phyloP scores from a whole-genome alignment of 2,113 vertebrate species.

The Panurus biarmicus region DNA sequence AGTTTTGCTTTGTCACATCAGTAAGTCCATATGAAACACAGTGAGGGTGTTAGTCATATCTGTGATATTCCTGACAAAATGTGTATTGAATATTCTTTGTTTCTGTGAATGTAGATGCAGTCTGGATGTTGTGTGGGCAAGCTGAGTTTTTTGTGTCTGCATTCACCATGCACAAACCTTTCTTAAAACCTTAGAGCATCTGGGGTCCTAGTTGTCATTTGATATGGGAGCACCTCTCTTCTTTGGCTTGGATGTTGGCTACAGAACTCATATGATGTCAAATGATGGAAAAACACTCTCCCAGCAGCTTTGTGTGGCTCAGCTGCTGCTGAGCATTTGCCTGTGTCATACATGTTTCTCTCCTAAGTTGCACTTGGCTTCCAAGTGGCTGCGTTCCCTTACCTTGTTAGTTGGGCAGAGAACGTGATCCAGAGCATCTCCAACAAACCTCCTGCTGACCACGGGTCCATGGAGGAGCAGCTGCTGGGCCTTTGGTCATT shows the following conservation, averaged over 20 bases:
- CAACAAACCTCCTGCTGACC: not conserved
- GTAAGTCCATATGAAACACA: accelerated
- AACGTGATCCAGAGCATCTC: accelerated
- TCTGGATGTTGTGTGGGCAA: not conserved
- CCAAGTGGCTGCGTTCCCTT: accelerated
- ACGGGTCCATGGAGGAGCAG: accelerated
- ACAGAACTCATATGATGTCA: not conserved
- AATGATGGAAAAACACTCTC: not conserved
- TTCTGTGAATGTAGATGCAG: not conserved
- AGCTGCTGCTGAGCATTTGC: not conserved
- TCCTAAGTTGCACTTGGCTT: not conserved
- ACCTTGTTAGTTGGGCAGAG: not conserved
- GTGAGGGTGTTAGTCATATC: not conserved
- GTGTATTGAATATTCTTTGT: not conserved
- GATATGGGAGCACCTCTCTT: not conserved
- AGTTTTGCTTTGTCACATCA: not conserved
- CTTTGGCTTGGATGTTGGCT: not conserved
- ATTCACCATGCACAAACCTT: not conserved
- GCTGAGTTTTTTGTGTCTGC: not conserved
- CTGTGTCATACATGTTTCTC: accelerated
- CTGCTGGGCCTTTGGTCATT: not conserved
- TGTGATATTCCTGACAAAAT: not conserved
- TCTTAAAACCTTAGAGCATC: not conserved
- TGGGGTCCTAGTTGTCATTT: not conserved
- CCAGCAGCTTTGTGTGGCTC: not conserved